A percentile compares a stretch with the other conserved stretches of the same genome.
Evolutionary conservation across 1,140 invertebrate species (phyloP).

Genomic region (Conus betulinus): DNA sequence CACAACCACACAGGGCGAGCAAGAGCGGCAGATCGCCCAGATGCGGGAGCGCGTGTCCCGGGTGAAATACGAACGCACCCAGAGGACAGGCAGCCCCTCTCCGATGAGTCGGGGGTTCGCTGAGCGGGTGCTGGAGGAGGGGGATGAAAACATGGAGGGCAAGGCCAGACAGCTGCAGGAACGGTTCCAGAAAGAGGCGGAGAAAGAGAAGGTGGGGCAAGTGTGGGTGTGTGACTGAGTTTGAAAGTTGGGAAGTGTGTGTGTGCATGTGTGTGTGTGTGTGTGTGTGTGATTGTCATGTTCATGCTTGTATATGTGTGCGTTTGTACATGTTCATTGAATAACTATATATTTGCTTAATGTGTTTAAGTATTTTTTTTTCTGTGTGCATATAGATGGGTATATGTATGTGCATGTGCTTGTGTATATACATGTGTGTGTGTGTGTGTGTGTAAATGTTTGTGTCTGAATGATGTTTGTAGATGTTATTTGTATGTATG

Average conservation of each 20-base stretch:
- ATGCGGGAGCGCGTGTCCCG: constrained; percentile 54
- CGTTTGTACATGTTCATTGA: too few species aligned
- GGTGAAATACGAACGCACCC: constrained; percentile 50
- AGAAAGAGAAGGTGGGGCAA: background rate
- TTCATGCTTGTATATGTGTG: too few species aligned
- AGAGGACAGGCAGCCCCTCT: background rate
- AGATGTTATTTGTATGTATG: too few species aligned
- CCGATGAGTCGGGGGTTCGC: constrained; percentile 11
- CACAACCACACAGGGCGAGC: constrained; percentile 49
- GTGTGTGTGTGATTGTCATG: too few species aligned
- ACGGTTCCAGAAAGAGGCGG: background rate
- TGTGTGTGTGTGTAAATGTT: constrained; percentile 17
- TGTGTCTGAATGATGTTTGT: too few species aligned
- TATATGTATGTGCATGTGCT: background rate
- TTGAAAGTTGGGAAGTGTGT: background rate
- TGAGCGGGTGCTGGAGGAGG: constrained; percentile 27
- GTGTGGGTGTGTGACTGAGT: background rate
- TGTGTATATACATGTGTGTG: background rate
- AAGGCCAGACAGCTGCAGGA: constrained; percentile 39
- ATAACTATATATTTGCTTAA: too few species aligned
- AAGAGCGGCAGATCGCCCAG: constrained; percentile 53
- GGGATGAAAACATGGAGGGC: constrained; percentile 42
- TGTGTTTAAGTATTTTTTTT: too few species aligned
- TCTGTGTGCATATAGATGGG: background rate
- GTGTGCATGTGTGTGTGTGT: background rate